Conservation (phyloP, 2,113 vertebrate species). For the Tinamus guttatus region DNA sequence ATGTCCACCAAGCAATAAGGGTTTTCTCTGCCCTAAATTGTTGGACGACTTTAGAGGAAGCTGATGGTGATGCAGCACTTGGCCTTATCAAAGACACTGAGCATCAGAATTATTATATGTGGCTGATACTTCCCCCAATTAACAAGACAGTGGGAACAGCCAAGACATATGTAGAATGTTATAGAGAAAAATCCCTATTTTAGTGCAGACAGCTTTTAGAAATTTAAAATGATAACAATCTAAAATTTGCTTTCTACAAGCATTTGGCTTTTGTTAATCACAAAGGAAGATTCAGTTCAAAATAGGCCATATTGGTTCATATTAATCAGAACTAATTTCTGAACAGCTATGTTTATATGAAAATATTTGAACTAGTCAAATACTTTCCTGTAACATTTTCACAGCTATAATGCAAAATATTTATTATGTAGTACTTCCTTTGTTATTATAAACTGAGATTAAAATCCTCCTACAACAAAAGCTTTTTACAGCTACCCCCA, state of each 20-base stretch:
- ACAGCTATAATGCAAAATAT: neutral
- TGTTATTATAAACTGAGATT: neutral
- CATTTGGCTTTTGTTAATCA: conserved; percentile 18
- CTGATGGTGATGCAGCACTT: neutral
- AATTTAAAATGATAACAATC: neutral
- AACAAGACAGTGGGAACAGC: neutral
- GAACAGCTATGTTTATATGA: neutral
- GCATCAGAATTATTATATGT: neutral
- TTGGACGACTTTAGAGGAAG: neutral
- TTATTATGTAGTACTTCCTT: neutral
- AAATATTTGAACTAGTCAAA: conserved; percentile 5
- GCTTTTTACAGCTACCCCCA: neutral
- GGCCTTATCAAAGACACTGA: neutral
- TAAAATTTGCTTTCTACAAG: neutral
- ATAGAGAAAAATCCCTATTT: neutral
- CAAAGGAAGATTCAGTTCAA: conserved; percentile 13
- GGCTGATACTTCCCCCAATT: neutral
- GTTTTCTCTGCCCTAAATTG: neutral
- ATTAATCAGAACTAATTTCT: conserved; percentile 7
- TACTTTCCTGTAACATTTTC: neutral
- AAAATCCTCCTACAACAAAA: neutral
- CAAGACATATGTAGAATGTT: neutral
- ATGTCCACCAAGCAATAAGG: neutral
- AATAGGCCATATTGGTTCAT: neutral
- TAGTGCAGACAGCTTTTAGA: neutral